Conservation (phyloP, 2,888 invertebrate species). For the Leistus spinibarbis region DNA sequence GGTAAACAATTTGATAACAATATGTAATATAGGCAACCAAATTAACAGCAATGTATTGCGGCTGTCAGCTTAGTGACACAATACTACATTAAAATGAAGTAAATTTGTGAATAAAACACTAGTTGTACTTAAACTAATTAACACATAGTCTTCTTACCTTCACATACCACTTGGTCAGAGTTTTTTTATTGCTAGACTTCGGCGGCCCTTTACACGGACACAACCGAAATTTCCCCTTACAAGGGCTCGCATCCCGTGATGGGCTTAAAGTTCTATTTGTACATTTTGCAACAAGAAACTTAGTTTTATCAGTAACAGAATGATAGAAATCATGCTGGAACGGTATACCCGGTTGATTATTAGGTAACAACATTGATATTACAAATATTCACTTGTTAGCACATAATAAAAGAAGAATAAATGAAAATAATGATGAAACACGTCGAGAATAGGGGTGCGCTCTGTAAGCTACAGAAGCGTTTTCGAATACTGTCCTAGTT, state of each 20-base stretch:
- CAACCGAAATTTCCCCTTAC: conserved; percentile 51
- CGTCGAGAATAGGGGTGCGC: not conserved
- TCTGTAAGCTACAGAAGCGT: not conserved
- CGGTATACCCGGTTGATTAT: conserved; percentile 49
- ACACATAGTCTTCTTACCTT: conserved; percentile 75
- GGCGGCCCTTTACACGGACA: conserved; percentile 57
- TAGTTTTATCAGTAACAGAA: conserved; percentile 50
- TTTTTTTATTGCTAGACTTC: conserved; percentile 55
- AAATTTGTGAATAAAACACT: too few species aligned
- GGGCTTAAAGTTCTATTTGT: conserved; percentile 45
- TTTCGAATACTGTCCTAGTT: not conserved
- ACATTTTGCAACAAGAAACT: conserved; percentile 52
- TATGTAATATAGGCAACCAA: not conserved
- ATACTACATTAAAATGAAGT: too few species aligned
- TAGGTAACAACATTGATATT: conserved; percentile 52
- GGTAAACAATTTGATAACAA: not conserved
- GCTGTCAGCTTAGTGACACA: too few species aligned
- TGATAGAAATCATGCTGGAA: conserved; percentile 53
- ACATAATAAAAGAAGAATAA: not conserved
- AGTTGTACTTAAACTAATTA: too few species aligned
- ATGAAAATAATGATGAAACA: not conserved
- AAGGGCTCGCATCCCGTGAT: conserved; percentile 46
- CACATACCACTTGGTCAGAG: conserved; percentile 71
- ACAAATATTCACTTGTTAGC: not conserved
- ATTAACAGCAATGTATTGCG: not conserved